Percentiles rank a stretch among this genome's conserved stretches.
phyloP scores from a whole-genome alignment of 92 coral and sea anemone genomes.

The Plumapathes pennacea region DNA sequence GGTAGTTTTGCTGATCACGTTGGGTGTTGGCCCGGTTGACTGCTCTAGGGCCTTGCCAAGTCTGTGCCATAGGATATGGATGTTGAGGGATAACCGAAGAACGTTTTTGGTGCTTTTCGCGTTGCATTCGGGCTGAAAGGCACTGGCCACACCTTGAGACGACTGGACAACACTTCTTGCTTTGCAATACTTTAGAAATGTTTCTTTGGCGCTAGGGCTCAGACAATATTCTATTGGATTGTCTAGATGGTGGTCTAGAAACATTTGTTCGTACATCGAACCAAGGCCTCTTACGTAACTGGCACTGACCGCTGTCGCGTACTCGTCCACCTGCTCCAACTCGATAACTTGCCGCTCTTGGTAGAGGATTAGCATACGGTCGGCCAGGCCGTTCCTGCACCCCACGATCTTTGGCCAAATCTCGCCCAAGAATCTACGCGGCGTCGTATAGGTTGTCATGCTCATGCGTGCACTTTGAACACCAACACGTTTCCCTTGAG shows the following conservation, averaged over 20 bases:
- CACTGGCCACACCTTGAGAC: not conserved
- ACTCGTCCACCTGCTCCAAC: constrained; percentile 14
- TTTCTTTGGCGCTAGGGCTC: constrained; percentile 29
- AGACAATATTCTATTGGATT: constrained; percentile 17
- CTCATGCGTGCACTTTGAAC: constrained; percentile 27
- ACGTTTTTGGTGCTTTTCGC: constrained; percentile 38
- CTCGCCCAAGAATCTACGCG: constrained; percentile 18
- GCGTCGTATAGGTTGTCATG: constrained; percentile 29
- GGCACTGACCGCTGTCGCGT: constrained; percentile 9
- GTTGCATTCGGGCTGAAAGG: constrained; percentile 39
- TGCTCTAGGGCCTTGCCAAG: constrained; percentile 37
- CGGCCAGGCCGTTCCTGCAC: constrained; percentile 24
- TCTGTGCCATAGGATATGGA: constrained; percentile 38
- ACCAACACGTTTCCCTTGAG: constrained; percentile 31
- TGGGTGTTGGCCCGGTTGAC: constrained; percentile 41
- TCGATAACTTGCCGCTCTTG: constrained; percentile 5
- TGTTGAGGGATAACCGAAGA: constrained; percentile 28
- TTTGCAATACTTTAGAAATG: constrained; percentile 35
- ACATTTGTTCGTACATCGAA: constrained; percentile 35
- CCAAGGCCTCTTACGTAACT: constrained; percentile 20
- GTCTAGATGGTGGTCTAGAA: constrained; percentile 38
- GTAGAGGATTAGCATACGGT: constrained; percentile 10
- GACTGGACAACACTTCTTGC: constrained; percentile 8
- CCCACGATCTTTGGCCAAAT: constrained; percentile 33
- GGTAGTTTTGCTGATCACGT: constrained; percentile 24